phyloP scores from a whole-genome alignment of 2,113 vertebrate genomes.

The Brachionichthys hirsutus region DNA sequence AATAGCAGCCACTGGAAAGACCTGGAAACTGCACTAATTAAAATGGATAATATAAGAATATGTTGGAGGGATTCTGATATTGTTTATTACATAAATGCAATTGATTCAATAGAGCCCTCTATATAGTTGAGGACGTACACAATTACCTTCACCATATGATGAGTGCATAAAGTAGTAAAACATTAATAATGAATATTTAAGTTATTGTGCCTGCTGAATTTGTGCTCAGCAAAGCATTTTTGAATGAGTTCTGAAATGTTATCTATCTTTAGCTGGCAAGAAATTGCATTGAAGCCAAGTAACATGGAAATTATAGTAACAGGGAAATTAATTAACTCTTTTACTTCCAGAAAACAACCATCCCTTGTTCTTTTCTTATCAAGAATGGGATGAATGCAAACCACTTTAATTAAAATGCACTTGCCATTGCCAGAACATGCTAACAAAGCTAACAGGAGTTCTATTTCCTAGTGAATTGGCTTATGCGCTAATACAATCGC shows the following conservation, averaged over 20 bases:
- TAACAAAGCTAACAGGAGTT: constrained; percentile 48
- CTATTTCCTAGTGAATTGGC: constrained; percentile 28
- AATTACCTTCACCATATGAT: too few species aligned
- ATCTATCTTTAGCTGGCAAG: too few species aligned
- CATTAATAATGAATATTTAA: background rate
- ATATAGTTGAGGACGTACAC: too few species aligned
- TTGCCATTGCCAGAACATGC: constrained; percentile 30
- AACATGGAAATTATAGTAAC: background rate
- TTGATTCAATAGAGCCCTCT: too few species aligned
- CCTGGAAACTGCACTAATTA: constrained; percentile 59
- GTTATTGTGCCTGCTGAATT: background rate
- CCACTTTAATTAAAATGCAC: constrained; percentile 37
- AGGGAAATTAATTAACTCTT: background rate
- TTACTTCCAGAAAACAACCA: constrained; percentile 28
- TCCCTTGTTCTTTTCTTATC: constrained; percentile 41
- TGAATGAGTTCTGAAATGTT: background rate
- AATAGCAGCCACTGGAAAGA: constrained; percentile 56
- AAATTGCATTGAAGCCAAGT: background rate
- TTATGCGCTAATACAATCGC: constrained; percentile 23
- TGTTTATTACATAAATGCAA: background rate
- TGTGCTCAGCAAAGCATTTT: background rate
- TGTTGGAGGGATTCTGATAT: constrained; percentile 18
- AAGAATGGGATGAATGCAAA: constrained; percentile 43
- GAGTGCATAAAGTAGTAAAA: too few species aligned
- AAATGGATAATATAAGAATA: constrained; percentile 59